These are phyloP conservation scores for Hypena proboscidalis DNA, from an alignment of 2,888 invertebrate genomes.

Conservation along the genomic window DNA sequence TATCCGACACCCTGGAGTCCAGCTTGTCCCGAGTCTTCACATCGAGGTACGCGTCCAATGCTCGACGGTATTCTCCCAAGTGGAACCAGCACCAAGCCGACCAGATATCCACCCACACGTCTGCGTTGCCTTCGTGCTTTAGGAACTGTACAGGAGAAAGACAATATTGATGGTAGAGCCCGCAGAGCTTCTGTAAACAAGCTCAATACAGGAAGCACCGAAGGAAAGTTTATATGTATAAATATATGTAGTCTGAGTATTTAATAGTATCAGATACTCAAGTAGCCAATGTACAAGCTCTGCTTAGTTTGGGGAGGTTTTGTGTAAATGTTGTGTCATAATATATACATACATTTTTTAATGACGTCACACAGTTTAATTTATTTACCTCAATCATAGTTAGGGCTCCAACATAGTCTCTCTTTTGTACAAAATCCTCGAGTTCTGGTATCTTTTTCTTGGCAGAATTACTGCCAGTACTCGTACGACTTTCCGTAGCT, in stretches of 20 bases:
- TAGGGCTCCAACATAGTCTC: conserved; percentile 98
- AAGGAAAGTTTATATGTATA: too few relatives aligned
- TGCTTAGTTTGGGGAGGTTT: too few relatives aligned
- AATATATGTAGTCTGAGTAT: too few relatives aligned
- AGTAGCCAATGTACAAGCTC: too few relatives aligned
- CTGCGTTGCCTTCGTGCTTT: conserved; percentile 69
- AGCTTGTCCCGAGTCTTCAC: conserved; percentile 64
- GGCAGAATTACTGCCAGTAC: conserved; percentile 57
- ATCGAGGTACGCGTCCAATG: conserved; percentile 89
- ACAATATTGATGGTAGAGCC: too few relatives aligned
- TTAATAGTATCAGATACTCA: too few relatives aligned
- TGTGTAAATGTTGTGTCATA: too few relatives aligned
- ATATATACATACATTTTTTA: too few relatives aligned
- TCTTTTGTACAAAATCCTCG: conserved; percentile 94
- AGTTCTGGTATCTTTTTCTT: conserved; percentile 90
- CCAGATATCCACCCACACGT: conserved; percentile 90
- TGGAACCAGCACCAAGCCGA: conserved; percentile 98
- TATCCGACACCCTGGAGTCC: conserved; percentile 83
- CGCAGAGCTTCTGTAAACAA: too few relatives aligned
- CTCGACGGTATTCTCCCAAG: conserved; percentile 95
- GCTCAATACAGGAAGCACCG: too few relatives aligned
- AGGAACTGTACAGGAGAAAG: conserved; percentile 58
- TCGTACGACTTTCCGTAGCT: conserved; percentile 82
- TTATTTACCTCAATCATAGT: conserved; percentile 96
- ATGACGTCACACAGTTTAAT: too few relatives aligned